Conservation (phyloP, 2,888 invertebrate genomes). For the Crossocerus cetratus region DNA sequence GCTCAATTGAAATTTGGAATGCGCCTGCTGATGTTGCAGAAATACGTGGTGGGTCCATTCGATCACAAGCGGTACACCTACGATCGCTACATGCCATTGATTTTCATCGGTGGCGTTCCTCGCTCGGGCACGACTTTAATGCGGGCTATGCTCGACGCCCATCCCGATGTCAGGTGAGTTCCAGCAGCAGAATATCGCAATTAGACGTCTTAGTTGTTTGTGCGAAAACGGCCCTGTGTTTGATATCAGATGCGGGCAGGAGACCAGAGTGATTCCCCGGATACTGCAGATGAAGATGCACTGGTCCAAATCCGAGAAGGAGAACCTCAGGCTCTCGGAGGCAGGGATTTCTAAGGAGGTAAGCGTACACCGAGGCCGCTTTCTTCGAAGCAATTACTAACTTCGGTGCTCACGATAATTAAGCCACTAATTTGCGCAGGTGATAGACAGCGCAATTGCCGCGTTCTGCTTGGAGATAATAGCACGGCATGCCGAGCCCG, state of each 20-base stretch:
- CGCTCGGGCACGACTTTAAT: conserved; percentile 98
- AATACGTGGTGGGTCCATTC: conserved; percentile 80
- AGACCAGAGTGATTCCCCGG: conserved; percentile 97
- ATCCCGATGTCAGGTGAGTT: conserved; percentile 92
- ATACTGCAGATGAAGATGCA: conserved; percentile 96
- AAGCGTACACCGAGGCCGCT: conserved; percentile 28
- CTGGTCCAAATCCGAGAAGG: conserved; percentile 96
- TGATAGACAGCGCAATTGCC: conserved; percentile 96
- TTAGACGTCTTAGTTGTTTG: neutral
- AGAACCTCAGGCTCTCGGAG: conserved; percentile 92
- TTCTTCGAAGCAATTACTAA: neutral
- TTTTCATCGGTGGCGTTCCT: conserved; percentile 98
- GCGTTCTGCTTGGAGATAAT: conserved; percentile 98
- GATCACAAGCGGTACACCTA: conserved; percentile 85
- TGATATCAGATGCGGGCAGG: conserved; percentile 92
- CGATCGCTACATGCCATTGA: conserved; percentile 93
- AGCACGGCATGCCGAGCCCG: conserved; percentile 96
- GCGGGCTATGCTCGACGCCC: conserved; percentile 98
- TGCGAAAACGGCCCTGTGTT: conserved; percentile 1
- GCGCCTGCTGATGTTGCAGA: conserved; percentile 74
- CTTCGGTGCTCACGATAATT: neutral
- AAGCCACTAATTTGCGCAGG: conserved; percentile 73
- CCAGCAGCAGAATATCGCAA: neutral
- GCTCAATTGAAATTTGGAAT: too few species aligned
- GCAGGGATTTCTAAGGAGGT: conserved; percentile 95